Conservation (phyloP, 2,888 invertebrate genomes). For the Eupeodes latifasciatus region DNA sequence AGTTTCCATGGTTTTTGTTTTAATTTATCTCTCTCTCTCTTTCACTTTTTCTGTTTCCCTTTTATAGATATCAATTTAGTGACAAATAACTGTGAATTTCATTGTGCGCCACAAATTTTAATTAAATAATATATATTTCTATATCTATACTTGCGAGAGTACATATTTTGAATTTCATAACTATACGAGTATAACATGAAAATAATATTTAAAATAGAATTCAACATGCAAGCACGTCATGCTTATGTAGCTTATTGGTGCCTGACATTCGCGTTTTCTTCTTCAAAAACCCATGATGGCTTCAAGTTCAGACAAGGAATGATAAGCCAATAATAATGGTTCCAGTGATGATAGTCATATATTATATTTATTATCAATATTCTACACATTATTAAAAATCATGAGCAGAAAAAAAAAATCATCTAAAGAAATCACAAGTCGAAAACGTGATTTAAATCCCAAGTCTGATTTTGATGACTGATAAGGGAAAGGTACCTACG, state of each 20-base stretch:
- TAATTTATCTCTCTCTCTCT: background rate
- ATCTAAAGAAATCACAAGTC: constrained; percentile 27
- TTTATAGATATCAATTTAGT: background rate
- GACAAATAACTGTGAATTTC: constrained; percentile 9
- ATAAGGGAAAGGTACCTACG: constrained; percentile 2
- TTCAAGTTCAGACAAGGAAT: constrained; percentile 45
- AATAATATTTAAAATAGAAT: constrained; percentile 8
- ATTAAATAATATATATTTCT: background rate
- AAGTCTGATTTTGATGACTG: background rate
- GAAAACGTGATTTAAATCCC: constrained; percentile 51
- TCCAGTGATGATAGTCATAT: background rate
- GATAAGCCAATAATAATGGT: constrained; percentile 34
- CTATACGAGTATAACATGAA: background rate
- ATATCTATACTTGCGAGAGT: too few species aligned
- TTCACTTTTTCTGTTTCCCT: background rate
- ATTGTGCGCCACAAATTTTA: background rate
- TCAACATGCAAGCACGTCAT: constrained; percentile 34
- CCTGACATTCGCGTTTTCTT: constrained; percentile 13
- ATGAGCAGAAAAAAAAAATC: background rate
- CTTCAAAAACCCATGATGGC: constrained; percentile 1
- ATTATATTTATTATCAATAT: background rate
- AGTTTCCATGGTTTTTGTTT: background rate
- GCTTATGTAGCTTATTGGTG: background rate
- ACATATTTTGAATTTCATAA: constrained; percentile 1
- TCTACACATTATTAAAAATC: constrained; percentile 1